A percentile compares a stretch with the other conserved stretches of the same genome.
Conservation (phyloP, 2,797 vertebrate genomes). For the Enteromius argenteus region DNA sequence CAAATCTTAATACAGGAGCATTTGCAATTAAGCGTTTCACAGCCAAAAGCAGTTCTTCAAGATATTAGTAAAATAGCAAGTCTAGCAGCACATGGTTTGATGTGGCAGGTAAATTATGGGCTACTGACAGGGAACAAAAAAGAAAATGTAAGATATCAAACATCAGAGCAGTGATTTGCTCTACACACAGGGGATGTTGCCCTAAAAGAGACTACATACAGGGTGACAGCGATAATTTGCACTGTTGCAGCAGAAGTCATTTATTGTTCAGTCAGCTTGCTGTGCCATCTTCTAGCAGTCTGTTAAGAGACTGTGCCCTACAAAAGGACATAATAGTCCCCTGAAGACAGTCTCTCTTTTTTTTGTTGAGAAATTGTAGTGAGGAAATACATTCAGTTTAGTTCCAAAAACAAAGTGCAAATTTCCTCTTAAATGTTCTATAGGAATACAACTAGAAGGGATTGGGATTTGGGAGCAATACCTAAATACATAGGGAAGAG, state of each 20-base stretch:
- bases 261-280: slow-evolving; percentile 11
- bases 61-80: not conserved
- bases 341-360: not conserved
- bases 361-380: not conserved
- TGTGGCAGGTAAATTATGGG: slow-evolving; percentile 41
- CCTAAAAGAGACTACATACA: slow-evolving; percentile 11
- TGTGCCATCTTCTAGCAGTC: slow-evolving; percentile 15
- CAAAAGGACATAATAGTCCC: slow-evolving; percentile 16
- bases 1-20: not conserved
- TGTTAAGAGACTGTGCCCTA: slow-evolving; percentile 8
- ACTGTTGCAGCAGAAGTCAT: slow-evolving; percentile 13
- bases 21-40: slow-evolving; percentile 3
- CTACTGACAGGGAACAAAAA: slow-evolving; percentile 26
- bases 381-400: slow-evolving; percentile 10
- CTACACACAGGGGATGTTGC: slow-evolving; percentile 21
- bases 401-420: not conserved
- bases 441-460: not conserved
- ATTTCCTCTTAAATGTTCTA: not conserved
- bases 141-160: slow-evolving; percentile 19
- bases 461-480: not conserved
- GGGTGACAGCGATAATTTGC: slow-evolving; percentile 41
- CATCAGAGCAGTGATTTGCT: slow-evolving; percentile 23
- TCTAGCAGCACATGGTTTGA: slow-evolving; percentile 9
- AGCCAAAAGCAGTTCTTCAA: not conserved
- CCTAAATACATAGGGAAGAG: not conserved